phyloP scores from a whole-genome alignment of 1,140 invertebrate genomes.

The Nixonia krombeini region DNA sequence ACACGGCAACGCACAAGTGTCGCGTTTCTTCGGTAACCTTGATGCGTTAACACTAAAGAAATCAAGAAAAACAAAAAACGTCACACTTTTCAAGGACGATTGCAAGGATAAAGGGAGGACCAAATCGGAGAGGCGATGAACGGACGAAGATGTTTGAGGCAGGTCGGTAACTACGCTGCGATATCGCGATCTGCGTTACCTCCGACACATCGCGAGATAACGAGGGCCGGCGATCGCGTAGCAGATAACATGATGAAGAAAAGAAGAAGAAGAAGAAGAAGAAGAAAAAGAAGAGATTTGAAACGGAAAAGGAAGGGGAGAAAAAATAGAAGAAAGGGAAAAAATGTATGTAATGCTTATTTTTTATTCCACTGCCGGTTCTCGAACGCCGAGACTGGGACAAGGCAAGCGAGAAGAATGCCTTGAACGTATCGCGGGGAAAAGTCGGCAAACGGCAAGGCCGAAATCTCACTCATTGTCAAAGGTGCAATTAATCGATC shows the following conservation, averaged over 20 bases:
- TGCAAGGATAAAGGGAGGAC: too few species aligned
- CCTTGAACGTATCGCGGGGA: constrained; percentile 52
- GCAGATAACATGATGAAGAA: too few species aligned
- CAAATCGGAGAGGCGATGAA: too few species aligned
- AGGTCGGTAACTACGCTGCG: constrained; percentile 57
- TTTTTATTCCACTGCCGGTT: constrained; percentile 23
- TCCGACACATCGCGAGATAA: constrained; percentile 58
- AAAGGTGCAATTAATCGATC: not conserved
- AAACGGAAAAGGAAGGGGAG: constrained; percentile 4
- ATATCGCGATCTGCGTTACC: constrained; percentile 51
- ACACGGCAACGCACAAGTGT: not conserved
- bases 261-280: too few species aligned
- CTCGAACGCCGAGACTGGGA: constrained; percentile 41
- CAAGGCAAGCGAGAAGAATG: constrained; percentile 46
- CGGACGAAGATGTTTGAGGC: constrained; percentile 49
- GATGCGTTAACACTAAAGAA: not conserved
- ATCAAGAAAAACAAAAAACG: not conserved
- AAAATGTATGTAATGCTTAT: not conserved
- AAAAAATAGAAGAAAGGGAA: constrained; percentile 26
- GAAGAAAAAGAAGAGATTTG: too few species aligned
- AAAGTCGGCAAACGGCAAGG: constrained; percentile 34
- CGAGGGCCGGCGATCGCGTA: too few species aligned
- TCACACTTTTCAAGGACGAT: not conserved
- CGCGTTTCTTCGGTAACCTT: not conserved
- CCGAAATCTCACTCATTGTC: constrained; percentile 39